A percentile compares a stretch with the other conserved stretches of the same genome.
phyloP scores from a whole-genome alignment of 2,888 invertebrate species.

The Melolontha melolontha region DNA sequence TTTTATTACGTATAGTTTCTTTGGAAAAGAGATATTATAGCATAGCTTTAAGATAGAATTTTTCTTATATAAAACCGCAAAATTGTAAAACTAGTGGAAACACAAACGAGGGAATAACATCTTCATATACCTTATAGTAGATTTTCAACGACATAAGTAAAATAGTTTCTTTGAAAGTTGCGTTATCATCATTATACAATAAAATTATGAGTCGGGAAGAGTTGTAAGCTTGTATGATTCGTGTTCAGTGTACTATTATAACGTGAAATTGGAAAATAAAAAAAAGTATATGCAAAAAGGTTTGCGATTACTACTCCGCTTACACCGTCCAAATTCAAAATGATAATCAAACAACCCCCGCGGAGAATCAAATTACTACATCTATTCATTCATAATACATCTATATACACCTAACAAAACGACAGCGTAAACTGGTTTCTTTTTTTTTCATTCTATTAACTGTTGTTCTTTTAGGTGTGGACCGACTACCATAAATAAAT shows the following conservation, averaged over 20 bases:
- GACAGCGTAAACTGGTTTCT: conserved; percentile 28
- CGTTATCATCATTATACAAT: too few relatives aligned
- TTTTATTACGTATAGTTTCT: too few relatives aligned
- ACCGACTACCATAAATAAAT: conserved; percentile 31
- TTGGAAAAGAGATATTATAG: too few relatives aligned
- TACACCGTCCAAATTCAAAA: conserved; percentile 14
- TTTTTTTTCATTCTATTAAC: conserved; percentile 9
- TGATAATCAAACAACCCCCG: conserved; percentile 23
- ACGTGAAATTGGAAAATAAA: conserved; percentile 8
- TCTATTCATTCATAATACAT: conserved; percentile 28
- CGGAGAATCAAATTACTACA: conserved; percentile 13
- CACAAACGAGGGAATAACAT: too few relatives aligned
- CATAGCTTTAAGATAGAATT: too few relatives aligned
- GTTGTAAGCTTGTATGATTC: too few relatives aligned
- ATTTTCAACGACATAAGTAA: too few relatives aligned
- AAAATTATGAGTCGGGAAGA: too few relatives aligned
- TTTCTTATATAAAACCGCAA: too few relatives aligned
- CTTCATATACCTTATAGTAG: too few relatives aligned
- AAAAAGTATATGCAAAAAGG: conserved; percentile 2
- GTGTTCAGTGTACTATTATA: neutral
- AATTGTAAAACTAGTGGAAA: too few relatives aligned
- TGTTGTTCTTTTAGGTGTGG: conserved; percentile 7
- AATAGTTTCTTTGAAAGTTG: too few relatives aligned
- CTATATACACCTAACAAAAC: conserved; percentile 15
- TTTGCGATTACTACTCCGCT: conserved; percentile 16